phyloP scores from a whole-genome alignment of 2,888 invertebrate genomes.

The Eupeodes luniger region DNA sequence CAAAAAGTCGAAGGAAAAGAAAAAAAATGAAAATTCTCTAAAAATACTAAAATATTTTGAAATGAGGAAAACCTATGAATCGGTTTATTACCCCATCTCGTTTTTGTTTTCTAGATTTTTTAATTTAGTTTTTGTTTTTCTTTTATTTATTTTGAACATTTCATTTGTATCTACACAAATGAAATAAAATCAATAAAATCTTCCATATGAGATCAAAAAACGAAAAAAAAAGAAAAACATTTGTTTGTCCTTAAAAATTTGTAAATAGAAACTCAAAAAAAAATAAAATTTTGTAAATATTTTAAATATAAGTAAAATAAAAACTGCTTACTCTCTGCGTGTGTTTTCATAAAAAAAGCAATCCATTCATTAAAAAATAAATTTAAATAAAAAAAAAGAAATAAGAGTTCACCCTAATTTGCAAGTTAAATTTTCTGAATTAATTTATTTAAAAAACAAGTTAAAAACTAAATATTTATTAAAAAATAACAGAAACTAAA shows the following conservation, averaged over 20 bases:
- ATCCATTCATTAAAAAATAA: conserved; percentile 62
- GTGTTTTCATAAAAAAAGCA: conserved; percentile 79
- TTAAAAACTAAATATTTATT: conserved; percentile 62
- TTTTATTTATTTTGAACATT: conserved; percentile 61
- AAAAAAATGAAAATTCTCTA: conserved; percentile 36
- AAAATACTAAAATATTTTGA: conserved; percentile 34
- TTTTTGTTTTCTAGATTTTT: conserved; percentile 33
- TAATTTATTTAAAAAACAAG: conserved; percentile 66
- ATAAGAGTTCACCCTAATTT: conserved; percentile 69
- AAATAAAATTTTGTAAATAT: conserved; percentile 77
- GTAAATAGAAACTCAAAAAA: conserved; percentile 68
- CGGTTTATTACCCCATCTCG: conserved; percentile 29
- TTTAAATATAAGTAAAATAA: conserved; percentile 48
- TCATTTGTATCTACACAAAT: conserved; percentile 66
- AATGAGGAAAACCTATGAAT: conserved; percentile 25
- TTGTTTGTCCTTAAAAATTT: conserved; percentile 65
- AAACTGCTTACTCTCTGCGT: conserved; percentile 78
- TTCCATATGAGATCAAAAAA: conserved; percentile 77
- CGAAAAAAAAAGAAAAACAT: conserved; percentile 48
- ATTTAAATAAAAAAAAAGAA: conserved; percentile 21
- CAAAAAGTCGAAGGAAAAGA: conserved; percentile 16
- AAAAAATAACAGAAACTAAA: conserved; percentile 33
- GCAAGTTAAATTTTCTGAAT: conserved; percentile 71
- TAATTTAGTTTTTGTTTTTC: conserved; percentile 10
- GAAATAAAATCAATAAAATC: conserved; percentile 79